Conservation (phyloP, 2,888 invertebrate genomes). For the Drosophila acutilabella region DNA sequence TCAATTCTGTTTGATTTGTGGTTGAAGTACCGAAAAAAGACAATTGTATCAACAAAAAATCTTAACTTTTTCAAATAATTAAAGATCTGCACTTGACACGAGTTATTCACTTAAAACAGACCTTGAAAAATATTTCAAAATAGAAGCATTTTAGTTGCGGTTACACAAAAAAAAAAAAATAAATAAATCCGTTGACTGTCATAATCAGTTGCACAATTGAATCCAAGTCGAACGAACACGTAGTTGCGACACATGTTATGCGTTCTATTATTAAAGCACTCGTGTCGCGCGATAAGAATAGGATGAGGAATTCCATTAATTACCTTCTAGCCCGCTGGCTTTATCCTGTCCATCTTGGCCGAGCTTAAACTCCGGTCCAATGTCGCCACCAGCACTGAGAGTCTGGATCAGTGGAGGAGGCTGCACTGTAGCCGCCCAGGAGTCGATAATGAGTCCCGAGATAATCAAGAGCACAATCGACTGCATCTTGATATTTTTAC, state of each 20-base stretch:
- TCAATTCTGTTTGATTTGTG: background rate
- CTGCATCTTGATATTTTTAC: constrained; percentile 36
- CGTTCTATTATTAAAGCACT: background rate
- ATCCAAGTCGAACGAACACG: constrained; percentile 48
- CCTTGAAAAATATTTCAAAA: constrained; percentile 19
- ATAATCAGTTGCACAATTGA: constrained; percentile 50
- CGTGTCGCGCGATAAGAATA: background rate
- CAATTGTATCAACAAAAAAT: constrained; percentile 26
- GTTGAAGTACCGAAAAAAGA: constrained; percentile 1
- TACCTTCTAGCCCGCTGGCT: constrained; percentile 62
- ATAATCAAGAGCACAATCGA: constrained; percentile 25
- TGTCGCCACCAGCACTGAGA: constrained; percentile 64
- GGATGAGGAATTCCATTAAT: constrained; percentile 10
- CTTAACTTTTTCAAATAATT: constrained; percentile 19
- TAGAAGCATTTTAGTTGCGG: background rate
- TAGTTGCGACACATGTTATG: constrained; percentile 25
- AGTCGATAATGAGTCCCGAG: constrained; percentile 22
- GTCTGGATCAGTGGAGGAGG: constrained; percentile 76
- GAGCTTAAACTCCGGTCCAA: constrained; percentile 71
- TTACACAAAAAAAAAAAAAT: background rate
- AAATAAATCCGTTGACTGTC: background rate
- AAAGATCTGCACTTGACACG: constrained; percentile 12
- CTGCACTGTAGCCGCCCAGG: constrained; percentile 60
- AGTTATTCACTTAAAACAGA: constrained; percentile 9
- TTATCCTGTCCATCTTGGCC: constrained; percentile 19